Percentiles rank a stretch among this genome's conserved stretches.
phyloP scores from a whole-genome alignment of 2,797 vertebrate species.

The Smutsia gigantea region DNA sequence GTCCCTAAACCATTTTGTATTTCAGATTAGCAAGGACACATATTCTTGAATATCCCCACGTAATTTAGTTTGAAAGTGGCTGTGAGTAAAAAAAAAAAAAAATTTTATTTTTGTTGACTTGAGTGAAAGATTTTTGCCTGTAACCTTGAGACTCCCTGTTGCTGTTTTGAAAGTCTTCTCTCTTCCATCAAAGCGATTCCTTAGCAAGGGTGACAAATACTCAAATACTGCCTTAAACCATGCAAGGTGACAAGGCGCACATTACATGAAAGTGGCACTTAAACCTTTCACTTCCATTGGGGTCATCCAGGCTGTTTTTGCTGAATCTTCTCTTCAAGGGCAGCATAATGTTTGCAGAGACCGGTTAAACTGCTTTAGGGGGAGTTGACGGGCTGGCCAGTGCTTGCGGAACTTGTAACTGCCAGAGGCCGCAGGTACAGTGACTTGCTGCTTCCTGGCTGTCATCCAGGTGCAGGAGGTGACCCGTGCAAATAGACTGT shows the following conservation, averaged over 20 bases:
- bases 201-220: slow-evolving; percentile 44
- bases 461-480: neutral
- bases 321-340: slow-evolving; percentile 30
- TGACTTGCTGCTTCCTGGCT: slow-evolving; percentile 11
- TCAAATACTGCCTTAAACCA: slow-evolving; percentile 4
- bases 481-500: neutral
- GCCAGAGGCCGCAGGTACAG: neutral
- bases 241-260: slow-evolving; percentile 15
- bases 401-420: neutral
- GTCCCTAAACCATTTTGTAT: neutral
- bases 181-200: slow-evolving; percentile 28
- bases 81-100: neutral
- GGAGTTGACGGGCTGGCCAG: neutral
- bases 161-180: slow-evolving; percentile 40
- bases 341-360: slow-evolving; percentile 19
- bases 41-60: neutral
- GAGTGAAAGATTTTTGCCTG: neutral
- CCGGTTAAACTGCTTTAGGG: slow-evolving; percentile 29
- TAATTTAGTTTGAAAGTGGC: slow-evolving; percentile 36
- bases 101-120: neutral
- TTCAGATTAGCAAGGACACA: neutral
- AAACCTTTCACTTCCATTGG: neutral
- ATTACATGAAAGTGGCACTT: neutral
- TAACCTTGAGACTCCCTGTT: neutral
- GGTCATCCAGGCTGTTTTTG: neutral